Conservation (phyloP, 2,113 vertebrate species). For the Lampris megalopsis region DNA sequence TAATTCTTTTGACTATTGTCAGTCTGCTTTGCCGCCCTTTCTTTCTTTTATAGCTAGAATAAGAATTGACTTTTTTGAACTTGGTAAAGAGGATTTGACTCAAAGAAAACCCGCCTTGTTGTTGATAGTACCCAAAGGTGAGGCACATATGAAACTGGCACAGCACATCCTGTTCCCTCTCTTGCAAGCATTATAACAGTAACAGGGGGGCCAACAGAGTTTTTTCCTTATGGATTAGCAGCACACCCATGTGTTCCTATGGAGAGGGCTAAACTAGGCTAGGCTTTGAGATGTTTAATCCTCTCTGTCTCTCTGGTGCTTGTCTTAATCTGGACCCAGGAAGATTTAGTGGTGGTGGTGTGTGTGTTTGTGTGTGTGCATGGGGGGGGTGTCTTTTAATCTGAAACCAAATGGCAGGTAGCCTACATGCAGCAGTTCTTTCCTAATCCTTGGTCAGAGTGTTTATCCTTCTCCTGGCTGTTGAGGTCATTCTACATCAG, state of each 20-base stretch:
- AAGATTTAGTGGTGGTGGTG: background rate
- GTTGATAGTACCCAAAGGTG: conserved; percentile 22
- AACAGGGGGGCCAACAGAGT: conserved; percentile 28
- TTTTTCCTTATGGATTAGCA: conserved; percentile 52
- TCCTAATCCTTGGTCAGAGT: conserved; percentile 5
- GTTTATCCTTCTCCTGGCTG: conserved; percentile 10
- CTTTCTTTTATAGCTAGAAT: too few relatives aligned
- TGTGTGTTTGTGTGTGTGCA: too few relatives aligned
- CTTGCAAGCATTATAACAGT: conserved; percentile 10
- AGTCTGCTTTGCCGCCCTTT: background rate
- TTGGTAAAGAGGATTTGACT: conserved; percentile 21
- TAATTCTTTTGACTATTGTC: background rate
- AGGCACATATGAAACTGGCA: conserved; percentile 17
- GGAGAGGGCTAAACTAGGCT: conserved; percentile 29
- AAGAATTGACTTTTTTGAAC: background rate
- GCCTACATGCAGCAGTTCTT: background rate
- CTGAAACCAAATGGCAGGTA: conserved; percentile 1
- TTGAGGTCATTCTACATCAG: conserved; percentile 40
- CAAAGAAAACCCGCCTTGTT: conserved; percentile 7
- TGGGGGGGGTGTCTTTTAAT: conserved; percentile 1
- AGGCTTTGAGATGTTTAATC: conserved; percentile 33
- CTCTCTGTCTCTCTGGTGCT: conserved; percentile 20
- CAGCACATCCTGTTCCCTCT: conserved; percentile 47
- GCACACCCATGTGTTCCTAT: conserved; percentile 44
- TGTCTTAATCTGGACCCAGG: background rate